Percentiles rank a stretch among this genome's conserved stretches.
Conservation (phyloP, 2,797 vertebrate genomes). For the Squalus acanthias region DNA sequence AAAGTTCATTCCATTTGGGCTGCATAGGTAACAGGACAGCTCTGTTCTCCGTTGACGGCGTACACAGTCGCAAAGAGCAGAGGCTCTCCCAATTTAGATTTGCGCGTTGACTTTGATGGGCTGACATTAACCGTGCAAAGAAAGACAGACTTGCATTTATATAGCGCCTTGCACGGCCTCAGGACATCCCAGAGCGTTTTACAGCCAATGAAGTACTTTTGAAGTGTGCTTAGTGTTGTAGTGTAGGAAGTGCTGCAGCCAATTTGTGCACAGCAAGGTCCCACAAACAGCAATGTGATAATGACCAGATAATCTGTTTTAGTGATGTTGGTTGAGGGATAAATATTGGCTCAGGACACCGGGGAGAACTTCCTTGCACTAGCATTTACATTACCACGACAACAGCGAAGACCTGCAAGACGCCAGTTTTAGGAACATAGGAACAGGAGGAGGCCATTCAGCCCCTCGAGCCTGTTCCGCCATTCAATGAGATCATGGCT, state of each 20-base stretch:
- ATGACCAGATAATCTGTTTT: background rate
- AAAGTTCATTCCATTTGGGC: slow-evolving; percentile 5
- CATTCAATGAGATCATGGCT: too few relatives aligned
- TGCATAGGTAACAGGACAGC: slow-evolving; percentile 18
- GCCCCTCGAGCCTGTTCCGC: too few relatives aligned
- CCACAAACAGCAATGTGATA: background rate
- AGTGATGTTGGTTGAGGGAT: background rate
- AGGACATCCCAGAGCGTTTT: background rate
- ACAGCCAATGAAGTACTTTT: background rate
- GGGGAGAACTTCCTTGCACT: background rate
- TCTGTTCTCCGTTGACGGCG: background rate
- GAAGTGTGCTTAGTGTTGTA: background rate
- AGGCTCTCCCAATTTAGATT: background rate
- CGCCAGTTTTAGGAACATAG: background rate
- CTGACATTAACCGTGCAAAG: background rate
- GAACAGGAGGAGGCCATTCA: too few relatives aligned
- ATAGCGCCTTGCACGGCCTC: background rate
- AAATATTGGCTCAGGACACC: background rate
- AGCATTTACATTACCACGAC: background rate
- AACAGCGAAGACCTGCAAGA: background rate
- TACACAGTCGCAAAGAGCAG: slow-evolving; percentile 6
- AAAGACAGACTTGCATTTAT: background rate
- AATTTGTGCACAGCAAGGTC: background rate
- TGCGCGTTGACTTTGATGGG: background rate
- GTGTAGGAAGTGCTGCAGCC: background rate